Evolutionary conservation across 2,113 vertebrate species (phyloP).

Genomic region (Fulmarus glacialis): DNA sequence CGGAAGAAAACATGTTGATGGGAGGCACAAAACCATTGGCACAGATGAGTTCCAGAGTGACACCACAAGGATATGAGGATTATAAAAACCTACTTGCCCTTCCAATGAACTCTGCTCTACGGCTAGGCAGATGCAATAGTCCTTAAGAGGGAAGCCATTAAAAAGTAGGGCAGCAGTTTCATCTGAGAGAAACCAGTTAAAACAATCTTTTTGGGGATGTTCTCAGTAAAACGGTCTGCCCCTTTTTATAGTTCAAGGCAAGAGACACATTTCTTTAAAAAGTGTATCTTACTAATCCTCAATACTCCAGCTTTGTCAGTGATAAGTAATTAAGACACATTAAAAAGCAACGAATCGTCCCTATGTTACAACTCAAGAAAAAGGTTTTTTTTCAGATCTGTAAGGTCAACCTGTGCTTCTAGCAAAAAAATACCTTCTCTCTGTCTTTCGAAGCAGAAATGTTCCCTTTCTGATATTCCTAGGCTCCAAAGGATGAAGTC

Average conservation of each 20-base stretch:
- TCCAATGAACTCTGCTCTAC: not conserved
- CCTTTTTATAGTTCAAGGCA: not conserved
- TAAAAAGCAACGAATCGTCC: not conserved
- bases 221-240: not conserved
- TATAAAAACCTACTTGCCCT: not conserved
- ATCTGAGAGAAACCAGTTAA: not conserved
- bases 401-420: not conserved
- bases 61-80: not conserved
- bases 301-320: not conserved
- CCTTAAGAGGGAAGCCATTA: not conserved
- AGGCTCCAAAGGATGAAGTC: not conserved
- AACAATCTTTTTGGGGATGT: not conserved
- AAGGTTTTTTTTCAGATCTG: not conserved
- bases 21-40: not conserved
- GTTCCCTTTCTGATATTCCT: not conserved
- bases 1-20: not conserved
- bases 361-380: not conserved
- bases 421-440: not conserved
- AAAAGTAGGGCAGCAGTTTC: slow-evolving; percentile 16
- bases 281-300: not conserved
- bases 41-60: not conserved
- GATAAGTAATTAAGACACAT: not conserved
- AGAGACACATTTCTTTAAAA: not conserved
- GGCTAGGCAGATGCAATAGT: not conserved
- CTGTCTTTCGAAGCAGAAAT: not conserved